These are phyloP conservation scores for Muscicapa comitata DNA, from an alignment of 2,797 vertebrate species.

Conservation along the genomic window DNA sequence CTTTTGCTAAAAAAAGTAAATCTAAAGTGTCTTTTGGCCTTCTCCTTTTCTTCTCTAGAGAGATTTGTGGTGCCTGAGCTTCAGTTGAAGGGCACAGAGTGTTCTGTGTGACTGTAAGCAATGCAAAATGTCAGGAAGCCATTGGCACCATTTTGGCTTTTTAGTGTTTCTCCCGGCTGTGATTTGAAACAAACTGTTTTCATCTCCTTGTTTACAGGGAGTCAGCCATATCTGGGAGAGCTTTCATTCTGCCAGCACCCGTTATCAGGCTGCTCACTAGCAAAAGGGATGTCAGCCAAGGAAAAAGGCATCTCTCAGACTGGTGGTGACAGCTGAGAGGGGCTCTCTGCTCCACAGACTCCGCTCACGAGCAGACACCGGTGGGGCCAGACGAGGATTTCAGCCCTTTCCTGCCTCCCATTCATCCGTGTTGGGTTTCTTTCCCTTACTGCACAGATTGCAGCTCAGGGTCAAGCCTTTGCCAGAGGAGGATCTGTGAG, in stretches of 20 bases:
- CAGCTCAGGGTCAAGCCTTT: not conserved
- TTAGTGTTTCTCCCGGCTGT: not conserved
- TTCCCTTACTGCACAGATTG: not conserved
- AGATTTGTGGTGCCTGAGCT: not conserved
- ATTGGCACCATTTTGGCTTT: not conserved
- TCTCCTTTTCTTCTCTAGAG: not conserved
- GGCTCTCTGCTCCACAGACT: not conserved
- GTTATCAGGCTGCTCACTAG: not conserved
- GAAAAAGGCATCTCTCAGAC: conserved; percentile 1
- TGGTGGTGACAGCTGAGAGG: not conserved
- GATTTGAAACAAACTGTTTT: conserved; percentile 35
- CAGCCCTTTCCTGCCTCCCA: conserved; percentile 14
- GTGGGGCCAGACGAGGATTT: not conserved
- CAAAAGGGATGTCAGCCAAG: not conserved
- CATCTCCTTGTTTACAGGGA: conserved; percentile 17
- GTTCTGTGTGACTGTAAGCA: not conserved
- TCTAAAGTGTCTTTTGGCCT: not conserved
- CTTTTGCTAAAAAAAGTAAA: not conserved
- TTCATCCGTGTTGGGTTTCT: not conserved
- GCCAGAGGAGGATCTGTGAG: not conserved
- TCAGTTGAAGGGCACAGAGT: not conserved
- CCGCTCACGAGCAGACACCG: not conserved
- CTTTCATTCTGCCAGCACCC: conserved; percentile 8
- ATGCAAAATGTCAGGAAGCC: not conserved
- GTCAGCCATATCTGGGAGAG: not conserved